Base-by-base conservation (phyloP, 2,113 vertebrate species). In the Vulpes lagopus region DNA sequence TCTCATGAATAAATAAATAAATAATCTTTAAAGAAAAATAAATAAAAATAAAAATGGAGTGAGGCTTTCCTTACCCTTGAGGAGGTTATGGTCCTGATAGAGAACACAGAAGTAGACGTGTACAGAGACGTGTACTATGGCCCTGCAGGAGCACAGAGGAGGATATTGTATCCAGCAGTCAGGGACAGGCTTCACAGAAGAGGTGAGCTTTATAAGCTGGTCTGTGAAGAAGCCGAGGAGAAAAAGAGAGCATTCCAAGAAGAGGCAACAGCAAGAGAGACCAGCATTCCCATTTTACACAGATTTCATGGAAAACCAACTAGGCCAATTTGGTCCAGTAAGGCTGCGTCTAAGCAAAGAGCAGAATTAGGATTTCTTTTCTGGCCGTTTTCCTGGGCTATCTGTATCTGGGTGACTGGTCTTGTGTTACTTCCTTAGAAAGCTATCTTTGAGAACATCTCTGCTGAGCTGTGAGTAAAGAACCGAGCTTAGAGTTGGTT, bases 361-460 rank as follows among this genome's bases (percentile, higher is more conserved):
- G 20, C 30, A 87, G 60, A 95, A 57, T 67, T 89, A 53, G 7
- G 55, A 7, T 93, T 35, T 73, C 25, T 83, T 74, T 49, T 9
- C 5, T 53, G 89, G 35, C 43, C 30, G 64, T 96, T 83, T 89
- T 94, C 20, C 53, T 85, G 51, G 62, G 59, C 69, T 53, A 4
- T 22, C 65, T 87, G 38, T 22, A 19, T 73, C 32, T 80, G 27
- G 32, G 43, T 89, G 30, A 11, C 38, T 73, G 14, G 8, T 43
- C 27, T 91, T 81, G 3, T 76, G 32, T 91, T 92, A 30, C 19
- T 74, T 87, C 87, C 32, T 30, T 89, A 65, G 76, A 94, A 87
- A 62, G 22, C 12, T 95, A 1, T 71, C 11, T 91, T 87, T 87
- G 76, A 86, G 82, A 96, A 85, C 14, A 91, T 9, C 1, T 27